Base-by-base conservation (phyloP, 2,888 invertebrate genomes). In the Dasysyrphus albostriatus region DNA sequence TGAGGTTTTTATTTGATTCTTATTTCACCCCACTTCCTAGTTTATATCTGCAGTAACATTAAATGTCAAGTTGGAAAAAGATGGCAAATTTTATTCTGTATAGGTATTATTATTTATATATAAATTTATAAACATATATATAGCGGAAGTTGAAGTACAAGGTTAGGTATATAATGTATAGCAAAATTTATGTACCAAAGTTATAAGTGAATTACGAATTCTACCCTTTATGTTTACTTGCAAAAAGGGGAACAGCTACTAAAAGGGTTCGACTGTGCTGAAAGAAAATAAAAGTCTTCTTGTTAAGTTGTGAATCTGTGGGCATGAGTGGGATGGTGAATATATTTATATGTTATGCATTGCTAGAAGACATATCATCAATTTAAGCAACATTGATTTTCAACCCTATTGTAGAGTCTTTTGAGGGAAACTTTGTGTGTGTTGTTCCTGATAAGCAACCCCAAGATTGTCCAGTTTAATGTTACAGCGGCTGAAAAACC, bases 41-140 rank as follows among this genome's bases (percentile, higher is more conserved):
- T 84, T 67, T 81, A 29, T 72, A 16, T 58, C 59, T 56, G 58
- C 37, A 37, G 29, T 72, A 16, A 63, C 63, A 7, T 61, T 37
- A 42, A 74, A 87, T 56, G 65, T 78, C 63, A 63, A 70, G 73
- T 72, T 69, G 14, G 74, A 70, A 82, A 70, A 85, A 74, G 78
- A 83, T 76, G 61, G 58, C 74, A 82, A 82, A 87, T 82, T 87
- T 82, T 83, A 87, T 82, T 78, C 78, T 74, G 77, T 69, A 24
- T 24, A 24, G 24, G 24, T 24, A 82, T 78, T 87, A 82, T 78
- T 87, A 82, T 78, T 82, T 87, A 75, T 87, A 82, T 82, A 87
- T 87, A 87, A 87, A 82, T 87, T 82, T 87, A 44, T 63, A 74
- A 82, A 87, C 72, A 54, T 29, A 12, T 58, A 58, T 16, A n/a